A percentile compares a stretch with the other conserved stretches of the same genome.
These are phyloP conservation scores for Eupithecia vulgata DNA, from an alignment of 2,888 invertebrate species.

Conservation along the genomic window DNA sequence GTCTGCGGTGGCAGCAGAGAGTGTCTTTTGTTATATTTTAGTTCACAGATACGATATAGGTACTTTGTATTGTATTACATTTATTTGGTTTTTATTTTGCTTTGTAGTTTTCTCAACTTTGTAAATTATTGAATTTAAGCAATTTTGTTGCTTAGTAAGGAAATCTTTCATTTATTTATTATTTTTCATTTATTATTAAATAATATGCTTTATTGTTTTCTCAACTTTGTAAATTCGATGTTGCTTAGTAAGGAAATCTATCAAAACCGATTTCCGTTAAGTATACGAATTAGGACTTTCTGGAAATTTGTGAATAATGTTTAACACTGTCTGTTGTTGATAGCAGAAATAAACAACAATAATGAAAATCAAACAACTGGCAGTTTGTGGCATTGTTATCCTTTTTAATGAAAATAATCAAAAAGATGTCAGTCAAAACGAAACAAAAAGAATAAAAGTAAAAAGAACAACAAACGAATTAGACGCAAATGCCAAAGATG, in stretches of 20 bases:
- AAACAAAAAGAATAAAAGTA: constrained; percentile 10
- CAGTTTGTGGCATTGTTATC: neutral
- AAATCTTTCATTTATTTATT: too few species aligned
- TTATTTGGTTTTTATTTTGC: neutral
- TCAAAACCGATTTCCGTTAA: too few species aligned
- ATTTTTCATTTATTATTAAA: too few species aligned
- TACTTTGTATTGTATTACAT: neutral
- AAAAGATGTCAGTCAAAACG: constrained; percentile 17
- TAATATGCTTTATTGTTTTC: too few species aligned
- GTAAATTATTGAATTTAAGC: too few species aligned
- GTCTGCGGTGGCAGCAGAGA: constrained; percentile 30
- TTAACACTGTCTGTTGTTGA: neutral
- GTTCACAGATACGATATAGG: neutral
- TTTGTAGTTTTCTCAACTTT: neutral
- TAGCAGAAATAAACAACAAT: neutral
- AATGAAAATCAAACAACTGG: neutral
- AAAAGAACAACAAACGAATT: constrained; percentile 19
- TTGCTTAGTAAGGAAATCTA: too few species aligned
- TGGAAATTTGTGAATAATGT: neutral
- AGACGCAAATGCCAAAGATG: constrained; percentile 44
- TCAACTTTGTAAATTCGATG: too few species aligned
- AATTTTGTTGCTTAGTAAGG: too few species aligned
- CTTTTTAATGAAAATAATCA: neutral
- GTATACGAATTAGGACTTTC: neutral
- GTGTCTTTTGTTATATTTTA: constrained; percentile 17